Conservation (phyloP, 1,140 invertebrate genomes). For the Drosophila sucinea region DNA sequence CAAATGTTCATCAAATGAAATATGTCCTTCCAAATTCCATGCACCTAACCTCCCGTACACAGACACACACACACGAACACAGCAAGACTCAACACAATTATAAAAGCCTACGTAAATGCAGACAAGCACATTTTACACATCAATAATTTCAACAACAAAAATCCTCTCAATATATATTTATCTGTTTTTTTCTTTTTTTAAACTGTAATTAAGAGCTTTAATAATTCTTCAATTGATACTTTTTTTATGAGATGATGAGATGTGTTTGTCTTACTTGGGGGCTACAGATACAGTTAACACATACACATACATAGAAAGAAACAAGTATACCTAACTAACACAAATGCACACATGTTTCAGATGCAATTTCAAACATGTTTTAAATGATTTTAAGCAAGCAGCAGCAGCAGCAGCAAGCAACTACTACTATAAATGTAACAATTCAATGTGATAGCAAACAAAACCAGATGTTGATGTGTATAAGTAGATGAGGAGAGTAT, state of each 20-base stretch:
- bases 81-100: conserved; percentile 33
- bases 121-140: conserved; percentile 18
- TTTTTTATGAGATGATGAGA: neutral
- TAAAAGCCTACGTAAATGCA: conserved; percentile 8
- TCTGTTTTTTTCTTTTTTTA: neutral
- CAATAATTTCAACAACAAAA: neutral
- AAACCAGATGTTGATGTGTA: conserved; percentile 81
- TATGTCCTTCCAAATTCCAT: conserved; percentile 28
- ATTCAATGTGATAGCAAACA: conserved; percentile 83
- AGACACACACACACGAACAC: conserved; percentile 28
- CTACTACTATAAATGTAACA: conserved; percentile 83
- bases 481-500: conserved; percentile 58
- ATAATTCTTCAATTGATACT: neutral
- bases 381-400: conserved; percentile 76
- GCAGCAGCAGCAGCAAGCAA: conserved; percentile 40
- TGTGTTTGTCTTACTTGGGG: conserved; percentile 3
- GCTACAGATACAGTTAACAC: conserved; percentile 10
- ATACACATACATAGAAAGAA: conserved; percentile 19
- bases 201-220: conserved; percentile 3
- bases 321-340: conserved; percentile 49
- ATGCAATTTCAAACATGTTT: conserved; percentile 78
- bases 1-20: conserved; percentile 52
- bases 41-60: conserved; percentile 49
- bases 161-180: neutral
- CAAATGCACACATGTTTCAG: conserved; percentile 59